phyloP scores from a whole-genome alignment of 2,113 vertebrate species.

The Mungos mungo region DNA sequence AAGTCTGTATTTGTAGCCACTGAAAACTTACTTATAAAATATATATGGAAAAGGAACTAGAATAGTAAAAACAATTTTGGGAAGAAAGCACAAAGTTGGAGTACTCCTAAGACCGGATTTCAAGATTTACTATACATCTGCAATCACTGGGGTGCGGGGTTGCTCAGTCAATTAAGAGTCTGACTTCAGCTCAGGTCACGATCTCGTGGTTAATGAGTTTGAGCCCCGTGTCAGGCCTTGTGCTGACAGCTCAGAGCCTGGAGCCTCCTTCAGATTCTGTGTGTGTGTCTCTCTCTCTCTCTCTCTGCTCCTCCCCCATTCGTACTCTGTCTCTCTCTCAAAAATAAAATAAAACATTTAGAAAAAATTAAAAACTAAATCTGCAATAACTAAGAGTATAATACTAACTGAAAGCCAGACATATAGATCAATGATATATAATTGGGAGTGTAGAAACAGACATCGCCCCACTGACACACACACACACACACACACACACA shows the following conservation, averaged over 20 bases:
- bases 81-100: neutral
- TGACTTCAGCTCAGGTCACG: no score
- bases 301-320: no score
- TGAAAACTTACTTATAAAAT: neutral
- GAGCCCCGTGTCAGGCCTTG: no score
- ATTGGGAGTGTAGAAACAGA: neutral
- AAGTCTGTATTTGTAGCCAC: neutral
- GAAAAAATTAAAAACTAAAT: neutral
- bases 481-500: neutral
- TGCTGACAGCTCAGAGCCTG: no score
- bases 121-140: neutral
- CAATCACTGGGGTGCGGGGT: neutral
- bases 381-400: neutral
- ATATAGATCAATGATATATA: neutral
- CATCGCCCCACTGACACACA: no score
- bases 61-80: neutral
- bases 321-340: no score
- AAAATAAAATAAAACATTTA: no score
- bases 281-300: no score
- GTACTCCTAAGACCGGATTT: neutral
- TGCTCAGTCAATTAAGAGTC: no score
- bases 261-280: no score
- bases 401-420: neutral
- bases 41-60: neutral
- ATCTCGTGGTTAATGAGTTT: no score